Base-by-base conservation (phyloP, 1,140 invertebrate species). In the Sycophila sp. region DNA sequence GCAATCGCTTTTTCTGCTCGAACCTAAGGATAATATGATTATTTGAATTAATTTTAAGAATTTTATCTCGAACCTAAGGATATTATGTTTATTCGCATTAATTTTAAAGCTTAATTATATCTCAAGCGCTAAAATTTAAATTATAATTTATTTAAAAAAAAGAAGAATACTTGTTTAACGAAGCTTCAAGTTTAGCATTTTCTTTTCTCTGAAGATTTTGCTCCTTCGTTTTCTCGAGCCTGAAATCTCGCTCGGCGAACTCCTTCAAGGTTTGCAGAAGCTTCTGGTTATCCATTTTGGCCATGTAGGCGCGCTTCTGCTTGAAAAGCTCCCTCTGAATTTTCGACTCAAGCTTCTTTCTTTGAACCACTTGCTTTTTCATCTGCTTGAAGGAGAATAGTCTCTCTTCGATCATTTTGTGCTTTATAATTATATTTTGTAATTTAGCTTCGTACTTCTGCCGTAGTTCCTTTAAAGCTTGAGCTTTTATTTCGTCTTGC, bases 1-100 rank as follows among this genome's bases (percentile, higher is more conserved):
- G 79, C n/a, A 75, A 73, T 17, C 73, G 32, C 6, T 74, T 64
- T 28, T 71, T 78, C 17, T 69, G 47, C 49, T 69, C 38, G 76
- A 78, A 82, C 49, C 81, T 82, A 22, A 13, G 10, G 22, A 24
- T n/a, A 1, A 38, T 22, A 10, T 8, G 56, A 36, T 30, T 40
- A 36, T 24, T 6, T 2, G 13, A 30, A 53, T 10, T 24, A 56
- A 28, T 60, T 11, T 42, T 26, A 47, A 26, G 47, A 4, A 17
- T 60, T 42, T 4, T 22, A 11, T n/a, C n/a, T n/a, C n/a, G n/a
- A n/a, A n/a, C n/a, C n/a, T n/a, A n/a, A n/a, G n/a, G n/a, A n/a
- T n/a, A n/a, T n/a, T n/a, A n/a, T n/a, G n/a, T n/a, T n/a, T n/a
- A n/a, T n/a, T n/a, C n/a, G n/a, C n/a, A n/a, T n/a, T n/a, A n/a